Conservation (phyloP, 2,888 invertebrate species). For the Busseola fusca region DNA sequence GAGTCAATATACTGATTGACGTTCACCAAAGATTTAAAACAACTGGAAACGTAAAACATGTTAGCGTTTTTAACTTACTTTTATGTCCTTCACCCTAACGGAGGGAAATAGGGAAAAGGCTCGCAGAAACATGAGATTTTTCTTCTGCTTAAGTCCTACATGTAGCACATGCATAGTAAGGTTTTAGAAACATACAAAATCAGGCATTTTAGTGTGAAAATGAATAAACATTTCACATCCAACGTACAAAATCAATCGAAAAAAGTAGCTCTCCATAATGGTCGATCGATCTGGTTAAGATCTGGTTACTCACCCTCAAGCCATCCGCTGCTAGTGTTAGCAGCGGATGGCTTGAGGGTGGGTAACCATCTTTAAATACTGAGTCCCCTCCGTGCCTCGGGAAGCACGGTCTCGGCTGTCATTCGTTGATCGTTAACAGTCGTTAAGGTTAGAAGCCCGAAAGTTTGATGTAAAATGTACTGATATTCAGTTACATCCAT, state of each 20-base stretch:
- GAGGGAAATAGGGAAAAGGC: background rate
- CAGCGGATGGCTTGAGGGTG: no score
- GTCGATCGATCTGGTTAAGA: no score
- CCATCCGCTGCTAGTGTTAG: no score
- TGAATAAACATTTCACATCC: background rate
- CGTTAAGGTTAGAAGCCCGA: no score
- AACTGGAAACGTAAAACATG: slow-evolving; percentile 50
- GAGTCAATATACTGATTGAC: slow-evolving; percentile 66
- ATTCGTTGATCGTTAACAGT: no score
- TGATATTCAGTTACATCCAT: no score
- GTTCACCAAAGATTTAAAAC: slow-evolving; percentile 49
- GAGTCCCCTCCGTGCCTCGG: no score
- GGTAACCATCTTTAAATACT: no score
- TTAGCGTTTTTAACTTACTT: slow-evolving; percentile 36
- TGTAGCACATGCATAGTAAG: background rate
- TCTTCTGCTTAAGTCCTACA: background rate
- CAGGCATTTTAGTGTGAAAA: background rate
- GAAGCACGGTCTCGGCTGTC: no score
- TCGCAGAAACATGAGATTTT: background rate
- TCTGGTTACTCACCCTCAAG: no score
- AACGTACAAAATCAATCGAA: background rate
- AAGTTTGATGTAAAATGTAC: no score
- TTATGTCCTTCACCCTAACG: slow-evolving; percentile 26
- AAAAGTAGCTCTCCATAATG: no score
- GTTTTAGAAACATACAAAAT: background rate